Evolutionary conservation across 2,113 vertebrate genomes (phyloP).

Genomic region (Numida meleagris): DNA sequence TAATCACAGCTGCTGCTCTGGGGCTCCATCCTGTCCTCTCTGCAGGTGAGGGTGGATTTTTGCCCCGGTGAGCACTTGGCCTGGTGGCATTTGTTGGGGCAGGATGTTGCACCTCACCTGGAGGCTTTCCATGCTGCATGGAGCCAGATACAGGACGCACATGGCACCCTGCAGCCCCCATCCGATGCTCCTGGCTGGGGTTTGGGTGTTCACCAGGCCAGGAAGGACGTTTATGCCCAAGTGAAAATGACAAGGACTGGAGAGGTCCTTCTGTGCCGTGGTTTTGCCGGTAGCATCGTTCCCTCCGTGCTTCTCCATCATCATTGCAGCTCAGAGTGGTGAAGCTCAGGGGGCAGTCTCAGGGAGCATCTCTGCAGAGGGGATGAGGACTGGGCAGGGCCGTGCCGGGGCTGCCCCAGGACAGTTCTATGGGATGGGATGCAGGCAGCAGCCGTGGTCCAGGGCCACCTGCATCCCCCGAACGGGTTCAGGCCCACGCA

Average conservation of each 20-base stretch:
- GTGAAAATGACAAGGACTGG: neutral
- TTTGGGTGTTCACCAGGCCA: neutral
- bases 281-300: neutral
- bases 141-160: accelerated
- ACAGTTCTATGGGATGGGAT: neutral
- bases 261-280: neutral
- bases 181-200: neutral
- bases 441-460: neutral
- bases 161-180: neutral
- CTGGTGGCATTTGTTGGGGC: neutral
- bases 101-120: neutral
- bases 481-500: neutral
- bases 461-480: neutral
- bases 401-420: neutral
- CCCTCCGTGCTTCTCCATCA: neutral
- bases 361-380: neutral
- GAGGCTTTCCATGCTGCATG: accelerated
- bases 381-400: neutral
- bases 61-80: neutral
- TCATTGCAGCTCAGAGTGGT: neutral
- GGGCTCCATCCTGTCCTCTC: neutral
- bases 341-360: neutral
- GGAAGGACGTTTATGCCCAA: neutral
- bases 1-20: neutral
- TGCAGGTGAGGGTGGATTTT: too few species aligned